Base-by-base conservation (phyloP, 2,888 invertebrate genomes). In the Pasiphila rectangulata region DNA sequence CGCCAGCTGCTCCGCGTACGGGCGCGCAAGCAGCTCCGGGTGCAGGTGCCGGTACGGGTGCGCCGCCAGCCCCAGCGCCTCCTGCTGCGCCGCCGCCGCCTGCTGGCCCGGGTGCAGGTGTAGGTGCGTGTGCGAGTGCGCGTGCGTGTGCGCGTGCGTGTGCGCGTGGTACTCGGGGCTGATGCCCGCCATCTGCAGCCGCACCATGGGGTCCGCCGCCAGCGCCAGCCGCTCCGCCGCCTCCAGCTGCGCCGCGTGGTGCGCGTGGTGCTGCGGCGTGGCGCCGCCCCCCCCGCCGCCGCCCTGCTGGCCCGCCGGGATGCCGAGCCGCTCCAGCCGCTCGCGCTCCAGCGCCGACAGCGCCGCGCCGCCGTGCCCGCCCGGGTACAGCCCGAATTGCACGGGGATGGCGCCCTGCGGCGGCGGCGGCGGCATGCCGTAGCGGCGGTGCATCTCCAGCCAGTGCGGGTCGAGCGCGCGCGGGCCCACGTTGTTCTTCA, bases 101-200 rank as follows among this genome's bases (percentile, higher is more conserved):
- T 94, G 94, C 80, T 93, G 93, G 56, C 94, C 94, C 70, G 94
- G 94, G 78, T 92, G 94, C 62, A 93, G 90, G 89, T 95, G 95
- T 64, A 95, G 91, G 89, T 95, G 95, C 63, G 95, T 93, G 90
- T 95, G 95, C 69, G 96, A 95, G 90, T 97, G 96, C 73, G 96
- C 95, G 83, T 96, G 96, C 62, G 95, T 95, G 89, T 96, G 96
- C 67, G 96, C 95, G 83, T 96, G 96, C 63, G 96, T 95, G 89
- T 97, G 96, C 72, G 96, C 95, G 87, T 96, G 96, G 89, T 95
- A 96, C 89, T 96, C 96, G 37, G 94, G 94, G 66, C 92, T 94
- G 69, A 95, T 94, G 76, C 96, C 96, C 65, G 96, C 96, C 96
- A 97, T 96, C 91, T 97, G 97, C 76, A 97, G 88, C 64, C 97